A percentile compares a stretch with the other conserved stretches of the same genome.
phyloP scores from a whole-genome alignment of 2,113 vertebrate genomes.

The Zapornia atra region DNA sequence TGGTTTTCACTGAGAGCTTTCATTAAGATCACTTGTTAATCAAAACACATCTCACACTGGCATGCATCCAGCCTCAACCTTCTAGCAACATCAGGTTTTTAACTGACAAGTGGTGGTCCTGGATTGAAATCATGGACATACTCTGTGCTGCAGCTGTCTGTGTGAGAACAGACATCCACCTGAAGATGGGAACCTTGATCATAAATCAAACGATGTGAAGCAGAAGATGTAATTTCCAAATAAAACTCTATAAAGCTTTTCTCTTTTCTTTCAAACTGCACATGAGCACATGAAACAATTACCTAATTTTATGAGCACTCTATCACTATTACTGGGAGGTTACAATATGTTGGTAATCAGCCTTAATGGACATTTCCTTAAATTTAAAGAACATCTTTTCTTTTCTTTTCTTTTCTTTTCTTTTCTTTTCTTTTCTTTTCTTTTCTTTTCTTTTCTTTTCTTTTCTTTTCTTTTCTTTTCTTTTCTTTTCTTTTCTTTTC shows the following conservation, averaged over 20 bases:
- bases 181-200: background rate
- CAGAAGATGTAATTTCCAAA: background rate
- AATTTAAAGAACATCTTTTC: too few species aligned
- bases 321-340: too few species aligned
- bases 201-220: background rate
- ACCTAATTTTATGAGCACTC: too few species aligned
- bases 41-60: background rate
- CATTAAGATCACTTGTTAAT: background rate
- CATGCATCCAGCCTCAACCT: background rate
- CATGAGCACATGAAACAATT: too few species aligned
- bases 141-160: background rate
- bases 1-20: background rate
- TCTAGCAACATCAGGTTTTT: background rate
- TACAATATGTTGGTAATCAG: too few species aligned
- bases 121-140: background rate
- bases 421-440: too few species aligned
- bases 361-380: too few species aligned
- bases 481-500: too few species aligned
- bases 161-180: background rate
- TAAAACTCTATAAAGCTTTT: background rate
- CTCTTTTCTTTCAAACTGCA: too few species aligned
- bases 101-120: background rate
- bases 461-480: background rate
- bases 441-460: fast-evolving
- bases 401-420: fast-evolving